Evolutionary conservation across 1,140 invertebrate genomes (phyloP).

Genomic region (Drosophila varians): DNA sequence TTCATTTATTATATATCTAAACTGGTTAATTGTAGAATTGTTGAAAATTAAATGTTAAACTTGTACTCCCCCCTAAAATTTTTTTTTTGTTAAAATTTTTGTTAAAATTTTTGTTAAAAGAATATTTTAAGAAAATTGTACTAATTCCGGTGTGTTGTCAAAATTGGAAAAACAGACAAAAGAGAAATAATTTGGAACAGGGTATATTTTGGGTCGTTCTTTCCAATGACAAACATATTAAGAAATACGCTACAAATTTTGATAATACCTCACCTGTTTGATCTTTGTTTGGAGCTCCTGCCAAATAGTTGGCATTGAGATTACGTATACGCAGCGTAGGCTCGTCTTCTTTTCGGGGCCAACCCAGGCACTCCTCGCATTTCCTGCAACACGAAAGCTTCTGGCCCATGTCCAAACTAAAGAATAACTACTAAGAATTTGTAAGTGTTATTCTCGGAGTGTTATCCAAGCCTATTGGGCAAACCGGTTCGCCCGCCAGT

Average conservation of each 20-base stretch:
- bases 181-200: too few species aligned
- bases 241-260: too few species aligned
- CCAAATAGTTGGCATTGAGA: conserved; percentile 34
- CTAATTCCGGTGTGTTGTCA: too few species aligned
- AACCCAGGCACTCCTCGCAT: conserved; percentile 19
- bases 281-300: conserved; percentile 11
- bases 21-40: too few species aligned
- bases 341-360: conserved; percentile 1
- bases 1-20: background rate
- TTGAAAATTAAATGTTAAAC: too few species aligned
- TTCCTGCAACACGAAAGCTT: conserved; percentile 17
- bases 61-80: too few species aligned
- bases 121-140: too few species aligned
- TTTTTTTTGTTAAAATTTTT: too few species aligned
- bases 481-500: conserved; percentile 35
- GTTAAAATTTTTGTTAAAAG: too few species aligned
- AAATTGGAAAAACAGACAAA: too few species aligned
- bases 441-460: background rate
- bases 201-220: too few species aligned
- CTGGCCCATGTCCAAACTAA: conserved; percentile 31
- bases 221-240: too few species aligned
- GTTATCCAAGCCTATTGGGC: conserved; percentile 2
- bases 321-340: conserved; percentile 30
- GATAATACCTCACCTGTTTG: conserved; percentile 14
- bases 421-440: background rate